Conservation (phyloP, 2,888 invertebrate species). For the Holacanthella duospinosa region DNA sequence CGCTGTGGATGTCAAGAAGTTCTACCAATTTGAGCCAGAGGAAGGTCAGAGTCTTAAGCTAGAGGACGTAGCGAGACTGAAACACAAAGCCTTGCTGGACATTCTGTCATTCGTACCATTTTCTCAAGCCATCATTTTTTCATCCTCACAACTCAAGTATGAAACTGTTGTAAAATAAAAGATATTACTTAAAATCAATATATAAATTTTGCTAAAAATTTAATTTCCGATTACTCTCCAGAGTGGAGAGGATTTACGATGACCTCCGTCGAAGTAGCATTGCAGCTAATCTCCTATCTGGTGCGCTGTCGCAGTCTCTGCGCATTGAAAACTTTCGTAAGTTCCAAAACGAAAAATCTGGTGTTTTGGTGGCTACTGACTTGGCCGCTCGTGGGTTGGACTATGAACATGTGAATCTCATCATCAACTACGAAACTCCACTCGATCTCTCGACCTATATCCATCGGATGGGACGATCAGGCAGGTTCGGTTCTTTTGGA, state of each 20-base stretch:
- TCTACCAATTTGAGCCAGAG: conserved; percentile 11
- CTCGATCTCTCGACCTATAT: conserved; percentile 62
- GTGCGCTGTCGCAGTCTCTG: conserved; percentile 65
- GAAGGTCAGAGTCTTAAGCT: conserved; percentile 4
- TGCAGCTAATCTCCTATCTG: conserved; percentile 65
- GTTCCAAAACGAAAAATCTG: conserved; percentile 67
- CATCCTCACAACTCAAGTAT: conserved; percentile 67
- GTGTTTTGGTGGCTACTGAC: conserved; percentile 50
- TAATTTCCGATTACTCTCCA: conserved; percentile 39
- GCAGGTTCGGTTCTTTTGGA: conserved; percentile 3
- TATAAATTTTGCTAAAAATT: background rate
- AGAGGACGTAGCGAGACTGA: conserved; percentile 21
- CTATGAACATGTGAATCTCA: conserved; percentile 80
- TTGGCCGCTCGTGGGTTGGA: conserved; percentile 88
- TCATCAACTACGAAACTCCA: conserved; percentile 85
- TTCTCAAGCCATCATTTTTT: conserved; percentile 84
- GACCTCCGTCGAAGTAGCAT: conserved; percentile 58
- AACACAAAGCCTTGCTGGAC: conserved; percentile 25
- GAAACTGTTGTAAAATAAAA: conserved; percentile 17
- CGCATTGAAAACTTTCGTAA: conserved; percentile 64
- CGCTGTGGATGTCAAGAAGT: conserved; percentile 48
- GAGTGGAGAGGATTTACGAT: conserved; percentile 68
- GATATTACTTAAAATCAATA: background rate
- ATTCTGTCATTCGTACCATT: conserved; percentile 50
- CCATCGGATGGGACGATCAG: conserved; percentile 7